These are phyloP conservation scores for Trinorchestia longiramus DNA, from an alignment of 1,140 invertebrate species.

Conservation along the genomic window DNA sequence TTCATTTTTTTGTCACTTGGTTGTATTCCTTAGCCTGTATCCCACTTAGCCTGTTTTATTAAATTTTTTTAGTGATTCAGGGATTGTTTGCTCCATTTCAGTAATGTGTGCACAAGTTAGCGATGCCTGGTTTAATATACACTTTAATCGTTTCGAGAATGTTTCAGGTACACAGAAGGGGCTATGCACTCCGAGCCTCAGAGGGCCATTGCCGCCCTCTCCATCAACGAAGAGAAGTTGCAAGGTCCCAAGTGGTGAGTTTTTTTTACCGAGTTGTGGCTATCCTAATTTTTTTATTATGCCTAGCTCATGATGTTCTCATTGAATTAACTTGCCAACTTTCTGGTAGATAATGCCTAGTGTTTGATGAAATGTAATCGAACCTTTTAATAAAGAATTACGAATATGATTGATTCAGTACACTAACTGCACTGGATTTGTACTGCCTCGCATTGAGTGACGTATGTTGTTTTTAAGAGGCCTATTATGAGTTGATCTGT, in stretches of 20 bases:
- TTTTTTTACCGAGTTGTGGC: not conserved
- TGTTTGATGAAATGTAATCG: not conserved
- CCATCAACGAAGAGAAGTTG: not conserved
- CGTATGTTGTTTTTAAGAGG: too few species aligned
- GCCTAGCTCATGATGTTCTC: not conserved
- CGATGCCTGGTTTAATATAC: not conserved
- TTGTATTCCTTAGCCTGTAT: too few species aligned
- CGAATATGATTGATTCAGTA: not conserved
- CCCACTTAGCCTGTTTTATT: too few species aligned
- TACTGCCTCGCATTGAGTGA: too few species aligned
- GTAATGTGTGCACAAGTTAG: too few species aligned
- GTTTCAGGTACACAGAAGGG: slow-evolving; percentile 47
- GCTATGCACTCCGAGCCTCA: slow-evolving; percentile 16
- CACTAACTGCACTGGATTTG: too few species aligned
- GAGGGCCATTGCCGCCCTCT: not conserved
- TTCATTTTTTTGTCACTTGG: too few species aligned
- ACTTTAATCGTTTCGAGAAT: slow-evolving; percentile 36
- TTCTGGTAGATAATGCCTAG: not conserved
- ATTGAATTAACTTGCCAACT: not conserved
- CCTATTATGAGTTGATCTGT: too few species aligned
- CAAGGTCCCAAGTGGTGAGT: not conserved
- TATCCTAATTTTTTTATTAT: too few species aligned
- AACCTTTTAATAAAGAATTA: not conserved
- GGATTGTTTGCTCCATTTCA: too few species aligned
- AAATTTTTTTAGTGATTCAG: too few species aligned